Evolutionary conservation across 2,797 vertebrate species (phyloP).

Genomic region (Anguilla anguilla): DNA sequence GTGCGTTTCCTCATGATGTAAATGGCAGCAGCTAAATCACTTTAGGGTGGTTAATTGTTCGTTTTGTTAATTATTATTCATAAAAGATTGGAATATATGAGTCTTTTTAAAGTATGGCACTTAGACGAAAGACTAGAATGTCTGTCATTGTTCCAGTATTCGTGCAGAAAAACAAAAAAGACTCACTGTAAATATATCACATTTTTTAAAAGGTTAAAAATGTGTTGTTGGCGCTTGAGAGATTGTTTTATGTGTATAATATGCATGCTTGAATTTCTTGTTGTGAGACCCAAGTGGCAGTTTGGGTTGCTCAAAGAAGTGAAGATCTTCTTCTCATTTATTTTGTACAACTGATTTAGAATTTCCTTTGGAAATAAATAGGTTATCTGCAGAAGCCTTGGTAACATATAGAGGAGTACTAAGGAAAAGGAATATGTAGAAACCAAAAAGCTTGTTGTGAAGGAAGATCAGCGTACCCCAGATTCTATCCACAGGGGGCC

Average conservation of each 20-base stretch:
- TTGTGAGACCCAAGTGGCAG: not conserved
- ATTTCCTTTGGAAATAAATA: constrained; percentile 11
- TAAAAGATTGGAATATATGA: constrained; percentile 34
- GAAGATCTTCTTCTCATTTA: not conserved
- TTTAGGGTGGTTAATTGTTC: constrained; percentile 39
- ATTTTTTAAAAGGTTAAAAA: not conserved
- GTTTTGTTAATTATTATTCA: constrained; percentile 5
- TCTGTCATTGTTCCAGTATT: not conserved
- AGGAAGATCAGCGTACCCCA: constrained; percentile 50
- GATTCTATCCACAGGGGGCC: constrained; percentile 55
- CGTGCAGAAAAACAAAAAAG: not conserved
- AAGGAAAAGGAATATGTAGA: constrained; percentile 18
- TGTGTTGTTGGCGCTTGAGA: not conserved
- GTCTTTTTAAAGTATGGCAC: constrained; percentile 14
- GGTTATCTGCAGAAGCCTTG: constrained; percentile 20
- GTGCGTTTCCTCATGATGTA: not conserved
- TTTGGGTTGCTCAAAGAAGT: not conserved
- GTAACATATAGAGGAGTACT: constrained; percentile 32
- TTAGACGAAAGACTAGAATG: not conserved
- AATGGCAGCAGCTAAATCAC: constrained; percentile 32
- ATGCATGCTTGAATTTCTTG: not conserved
- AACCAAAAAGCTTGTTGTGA: constrained; percentile 21
- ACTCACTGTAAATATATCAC: not conserved
- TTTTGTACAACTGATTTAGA: not conserved
- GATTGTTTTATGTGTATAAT: not conserved